phyloP scores from a whole-genome alignment of 1,140 invertebrate genomes.

The Rhynchophorus ferrugineus region DNA sequence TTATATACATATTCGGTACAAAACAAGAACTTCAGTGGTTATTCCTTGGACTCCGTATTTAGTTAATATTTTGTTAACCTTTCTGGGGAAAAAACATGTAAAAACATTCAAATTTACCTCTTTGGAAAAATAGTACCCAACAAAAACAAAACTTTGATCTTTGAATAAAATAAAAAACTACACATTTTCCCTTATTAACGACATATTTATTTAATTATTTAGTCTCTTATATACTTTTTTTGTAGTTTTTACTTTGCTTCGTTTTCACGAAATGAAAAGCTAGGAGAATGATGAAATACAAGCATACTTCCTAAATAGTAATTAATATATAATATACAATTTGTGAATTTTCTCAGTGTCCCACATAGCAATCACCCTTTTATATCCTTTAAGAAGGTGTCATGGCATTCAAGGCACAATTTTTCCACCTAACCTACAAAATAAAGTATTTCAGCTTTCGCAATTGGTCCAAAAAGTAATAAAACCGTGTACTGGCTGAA shows the following conservation, averaged over 20 bases:
- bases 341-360: not conserved
- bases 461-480: too few species aligned
- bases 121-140: constrained; percentile 18
- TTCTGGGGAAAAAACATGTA: not conserved
- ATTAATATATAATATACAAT: constrained; percentile 19
- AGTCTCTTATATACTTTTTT: constrained; percentile 16
- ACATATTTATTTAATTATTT: constrained; percentile 16
- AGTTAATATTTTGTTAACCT: too few species aligned
- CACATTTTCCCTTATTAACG: constrained; percentile 19
- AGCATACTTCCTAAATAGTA: constrained; percentile 22
- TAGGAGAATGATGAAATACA: constrained; percentile 21
- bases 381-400: not conserved
- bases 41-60: too few species aligned
- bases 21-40: too few species aligned
- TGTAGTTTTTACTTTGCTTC: constrained; percentile 15
- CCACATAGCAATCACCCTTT: not conserved
- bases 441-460: not conserved
- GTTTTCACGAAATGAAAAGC: constrained; percentile 19
- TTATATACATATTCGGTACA: too few species aligned
- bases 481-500: too few species aligned
- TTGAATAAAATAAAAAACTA: constrained; percentile 14
- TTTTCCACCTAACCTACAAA: too few species aligned
- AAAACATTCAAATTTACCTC: constrained; percentile 12
- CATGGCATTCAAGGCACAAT: not conserved
- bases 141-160: constrained; percentile 9